Conservation (phyloP, 2,113 vertebrate genomes). For the Protobothrops flavoviridis region DNA sequence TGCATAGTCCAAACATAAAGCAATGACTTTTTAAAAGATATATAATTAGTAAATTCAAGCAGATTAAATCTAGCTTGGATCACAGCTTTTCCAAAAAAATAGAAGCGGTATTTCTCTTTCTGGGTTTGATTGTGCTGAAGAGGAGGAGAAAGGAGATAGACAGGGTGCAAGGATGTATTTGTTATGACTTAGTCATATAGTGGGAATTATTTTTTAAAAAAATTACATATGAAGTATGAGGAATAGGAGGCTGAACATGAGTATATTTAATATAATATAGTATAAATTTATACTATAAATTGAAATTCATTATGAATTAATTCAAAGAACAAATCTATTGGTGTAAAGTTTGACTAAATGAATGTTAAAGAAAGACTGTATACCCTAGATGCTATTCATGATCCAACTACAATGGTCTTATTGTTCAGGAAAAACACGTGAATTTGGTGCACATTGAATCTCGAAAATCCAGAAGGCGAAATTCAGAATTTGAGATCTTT, state of each 20-base stretch:
- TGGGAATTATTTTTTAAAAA: neutral
- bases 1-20: neutral
- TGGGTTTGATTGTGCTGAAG: neutral
- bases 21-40: neutral
- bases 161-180: neutral
- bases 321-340: neutral
- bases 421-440: slow-evolving; percentile 88
- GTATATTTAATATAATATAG: neutral
- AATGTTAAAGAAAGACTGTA: neutral
- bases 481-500: slow-evolving; percentile 96
- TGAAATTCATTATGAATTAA: neutral
- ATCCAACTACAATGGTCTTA: neutral
- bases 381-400: neutral
- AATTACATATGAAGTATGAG: neutral
- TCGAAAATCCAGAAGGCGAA: slow-evolving; percentile 89
- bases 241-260: neutral
- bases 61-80: neutral
- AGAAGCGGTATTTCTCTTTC: neutral
- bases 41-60: neutral
- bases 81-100: neutral
- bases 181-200: too few species aligned
- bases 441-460: slow-evolving; percentile 96
- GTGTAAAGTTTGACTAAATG: slow-evolving; percentile 7
- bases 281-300: neutral
- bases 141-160: neutral